phyloP scores from a whole-genome alignment of 2,797 vertebrate genomes.

The Rachycentron canadum region DNA sequence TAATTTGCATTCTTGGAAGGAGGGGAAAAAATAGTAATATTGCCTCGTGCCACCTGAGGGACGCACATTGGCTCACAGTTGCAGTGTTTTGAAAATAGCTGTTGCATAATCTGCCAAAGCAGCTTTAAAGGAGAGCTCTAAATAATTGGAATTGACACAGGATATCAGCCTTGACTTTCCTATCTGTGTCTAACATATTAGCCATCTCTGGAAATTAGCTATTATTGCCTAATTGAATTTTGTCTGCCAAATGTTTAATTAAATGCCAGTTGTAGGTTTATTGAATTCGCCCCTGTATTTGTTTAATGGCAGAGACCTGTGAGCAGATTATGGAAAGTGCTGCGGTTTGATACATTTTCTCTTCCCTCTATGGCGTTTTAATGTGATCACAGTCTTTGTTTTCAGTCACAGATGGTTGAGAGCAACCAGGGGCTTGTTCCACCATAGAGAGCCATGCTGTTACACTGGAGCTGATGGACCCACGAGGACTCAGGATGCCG shows the following conservation, averaged over 20 bases:
- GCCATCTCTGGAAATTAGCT: constrained; percentile 70
- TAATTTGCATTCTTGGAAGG: constrained; percentile 64
- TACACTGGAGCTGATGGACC: constrained; percentile 58
- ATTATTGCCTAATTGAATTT: constrained; percentile 83
- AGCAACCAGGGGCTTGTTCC: constrained; percentile 66
- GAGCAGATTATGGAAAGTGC: constrained; percentile 67
- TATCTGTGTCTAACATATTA: constrained; percentile 67
- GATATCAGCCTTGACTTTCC: constrained; percentile 64
- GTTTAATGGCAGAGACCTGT: constrained; percentile 64
- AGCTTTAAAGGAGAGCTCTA: constrained; percentile 56
- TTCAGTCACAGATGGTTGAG: constrained; percentile 76
- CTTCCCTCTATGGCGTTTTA: constrained; percentile 64
- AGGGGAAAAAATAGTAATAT: constrained; percentile 40
- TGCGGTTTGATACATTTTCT: constrained; percentile 47
- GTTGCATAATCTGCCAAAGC: constrained; percentile 61
- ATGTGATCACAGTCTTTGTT: constrained; percentile 73
- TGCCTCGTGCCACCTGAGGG: constrained; percentile 58
- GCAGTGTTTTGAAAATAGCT: constrained; percentile 55
- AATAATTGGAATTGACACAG: constrained; percentile 77
- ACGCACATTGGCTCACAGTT: constrained; percentile 22
- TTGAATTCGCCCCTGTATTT: constrained; percentile 73
- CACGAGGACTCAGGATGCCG: constrained; percentile 53
- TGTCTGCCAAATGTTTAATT: constrained; percentile 78
- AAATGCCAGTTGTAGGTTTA: constrained; percentile 77
- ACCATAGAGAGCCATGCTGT: constrained; percentile 47